Conservation (phyloP, 2,113 vertebrate genomes). For the Eleginops maclovinus region DNA sequence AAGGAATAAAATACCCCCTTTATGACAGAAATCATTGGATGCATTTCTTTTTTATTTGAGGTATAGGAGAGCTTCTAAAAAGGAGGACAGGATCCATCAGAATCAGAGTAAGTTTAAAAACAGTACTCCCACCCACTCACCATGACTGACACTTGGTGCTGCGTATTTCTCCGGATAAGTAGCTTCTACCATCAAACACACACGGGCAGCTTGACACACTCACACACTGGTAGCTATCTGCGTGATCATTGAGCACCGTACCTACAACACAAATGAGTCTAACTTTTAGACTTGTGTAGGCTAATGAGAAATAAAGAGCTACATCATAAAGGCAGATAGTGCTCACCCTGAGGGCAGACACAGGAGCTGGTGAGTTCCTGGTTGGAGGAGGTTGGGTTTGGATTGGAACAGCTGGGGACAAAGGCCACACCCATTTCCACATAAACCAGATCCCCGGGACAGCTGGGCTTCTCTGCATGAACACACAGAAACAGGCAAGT, state of each 20-base stretch:
- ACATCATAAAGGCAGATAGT: not conserved
- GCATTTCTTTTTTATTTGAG: too few species aligned
- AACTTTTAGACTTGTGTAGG: not conserved
- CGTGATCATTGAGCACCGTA: constrained; percentile 70
- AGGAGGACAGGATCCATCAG: too few species aligned
- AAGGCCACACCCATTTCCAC: constrained; percentile 62
- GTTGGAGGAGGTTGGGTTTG: constrained; percentile 9
- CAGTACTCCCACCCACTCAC: constrained; percentile 54
- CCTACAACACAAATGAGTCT: constrained; percentile 42
- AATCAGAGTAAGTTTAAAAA: too few species aligned
- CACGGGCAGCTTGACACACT: constrained; percentile 67
- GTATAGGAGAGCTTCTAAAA: too few species aligned
- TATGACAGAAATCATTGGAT: too few species aligned
- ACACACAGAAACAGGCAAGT: constrained; percentile 20
- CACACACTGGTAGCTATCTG: constrained; percentile 56
- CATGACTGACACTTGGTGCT: constrained; percentile 78
- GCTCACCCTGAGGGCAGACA: constrained; percentile 71
- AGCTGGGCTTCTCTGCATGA: constrained; percentile 57
- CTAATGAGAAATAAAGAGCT: not conserved
- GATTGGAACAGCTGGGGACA: constrained; percentile 77
- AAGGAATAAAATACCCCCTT: too few species aligned
- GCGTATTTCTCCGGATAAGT: constrained; percentile 38
- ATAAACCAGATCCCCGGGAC: constrained; percentile 72
- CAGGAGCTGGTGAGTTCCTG: constrained; percentile 66
- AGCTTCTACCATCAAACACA: constrained; percentile 56